These are phyloP conservation scores for Mus musculus DNA, from an alignment of 2,113 vertebrate genomes.

Conservation along the genomic window GRCm39 chr11:67053501-67054000, in stretches of 20 bases:
- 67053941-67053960: background rate
- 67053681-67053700: background rate
- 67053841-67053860: background rate
- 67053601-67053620: background rate
- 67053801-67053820: background rate
- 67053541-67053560: background rate
- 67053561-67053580: background rate
- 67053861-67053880: background rate
- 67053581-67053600: background rate
- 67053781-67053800: background rate
- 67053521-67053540: background rate
- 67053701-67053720: background rate
- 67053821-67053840: background rate
- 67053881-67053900: background rate
- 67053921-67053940: background rate
- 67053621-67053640: background rate
- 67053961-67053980: background rate
- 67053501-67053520: background rate
- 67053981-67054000: background rate
- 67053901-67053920: background rate
- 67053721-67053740: background rate
- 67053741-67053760: background rate
- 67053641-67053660: background rate
- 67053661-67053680: background rate
- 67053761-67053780: background rate